These are phyloP conservation scores for Mamestra brassicae DNA, from an alignment of 2,888 invertebrate genomes.

Conservation along the genomic window DNA sequence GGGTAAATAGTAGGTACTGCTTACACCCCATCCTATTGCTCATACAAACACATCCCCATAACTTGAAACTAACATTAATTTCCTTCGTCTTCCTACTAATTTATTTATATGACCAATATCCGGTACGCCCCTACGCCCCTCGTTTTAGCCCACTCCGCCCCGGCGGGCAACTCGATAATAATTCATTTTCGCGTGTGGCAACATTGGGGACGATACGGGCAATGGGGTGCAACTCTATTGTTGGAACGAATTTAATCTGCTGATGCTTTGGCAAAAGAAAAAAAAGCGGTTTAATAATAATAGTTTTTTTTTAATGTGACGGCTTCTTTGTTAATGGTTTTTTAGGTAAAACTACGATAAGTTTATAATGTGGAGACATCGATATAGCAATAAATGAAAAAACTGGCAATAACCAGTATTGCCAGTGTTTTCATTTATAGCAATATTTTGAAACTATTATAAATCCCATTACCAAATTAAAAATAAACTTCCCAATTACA, in stretches of 20 bases:
- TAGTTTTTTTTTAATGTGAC: slow-evolving; percentile 10
- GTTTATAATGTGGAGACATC: too few relatives aligned
- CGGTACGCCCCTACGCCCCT: slow-evolving; percentile 65
- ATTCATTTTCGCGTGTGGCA: slow-evolving; percentile 69
- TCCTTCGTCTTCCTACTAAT: slow-evolving; percentile 57
- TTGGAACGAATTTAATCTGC: slow-evolving; percentile 71
- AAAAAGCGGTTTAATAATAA: slow-evolving; percentile 42
- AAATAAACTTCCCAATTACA: too few relatives aligned
- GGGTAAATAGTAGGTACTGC: background rate
- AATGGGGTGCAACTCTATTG: slow-evolving; percentile 73
- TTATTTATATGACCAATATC: slow-evolving; percentile 67
- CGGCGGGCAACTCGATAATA: slow-evolving; percentile 64
- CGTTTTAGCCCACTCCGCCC: slow-evolving; percentile 58
- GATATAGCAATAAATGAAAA: too few relatives aligned
- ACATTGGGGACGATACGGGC: slow-evolving; percentile 68
- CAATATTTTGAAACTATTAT: too few relatives aligned
- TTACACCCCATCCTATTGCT: background rate
- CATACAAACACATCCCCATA: slow-evolving; percentile 8
- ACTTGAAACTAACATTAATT: slow-evolving; percentile 51
- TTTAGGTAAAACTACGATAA: too few relatives aligned
- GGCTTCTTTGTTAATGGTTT: background rate
- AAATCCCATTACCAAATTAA: too few relatives aligned
- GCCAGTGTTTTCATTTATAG: too few relatives aligned
- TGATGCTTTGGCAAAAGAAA: slow-evolving; percentile 50
- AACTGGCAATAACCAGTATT: too few relatives aligned